Percentiles rank a stretch among this genome's conserved stretches.
phyloP scores from a whole-genome alignment of 2,888 invertebrate species.

The Pedicia rivosa region DNA sequence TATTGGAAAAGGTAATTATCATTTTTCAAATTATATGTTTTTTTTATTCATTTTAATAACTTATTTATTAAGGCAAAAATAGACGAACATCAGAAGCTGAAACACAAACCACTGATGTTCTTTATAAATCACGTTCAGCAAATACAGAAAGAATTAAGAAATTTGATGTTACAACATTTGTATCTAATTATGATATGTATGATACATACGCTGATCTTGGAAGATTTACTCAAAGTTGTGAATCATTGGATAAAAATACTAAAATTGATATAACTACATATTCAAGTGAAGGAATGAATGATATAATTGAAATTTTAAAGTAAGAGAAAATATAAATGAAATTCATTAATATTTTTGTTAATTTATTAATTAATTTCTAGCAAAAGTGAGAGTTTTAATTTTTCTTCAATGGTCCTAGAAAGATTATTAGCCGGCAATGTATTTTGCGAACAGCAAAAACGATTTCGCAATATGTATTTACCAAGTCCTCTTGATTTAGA shows the following conservation, averaged over 20 bases:
- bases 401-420: slow-evolving; percentile 48
- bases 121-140: slow-evolving; percentile 48
- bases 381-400: slow-evolving; percentile 32
- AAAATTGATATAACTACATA: slow-evolving; percentile 29
- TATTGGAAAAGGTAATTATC: slow-evolving; percentile 38
- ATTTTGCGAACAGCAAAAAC: slow-evolving; percentile 48
- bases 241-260: slow-evolving; percentile 30
- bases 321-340: not conserved
- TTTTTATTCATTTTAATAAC: not conserved
- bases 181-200: slow-evolving; percentile 63
- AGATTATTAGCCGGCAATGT: slow-evolving; percentile 55
- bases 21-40: not conserved
- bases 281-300: slow-evolving; percentile 15
- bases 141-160: slow-evolving; percentile 37
- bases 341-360: not conserved
- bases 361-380: not conserved
- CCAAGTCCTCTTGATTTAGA: slow-evolving; percentile 45
- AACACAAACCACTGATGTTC: slow-evolving; percentile 45
- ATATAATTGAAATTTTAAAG: not conserved
- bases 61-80: slow-evolving; percentile 35
- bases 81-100: slow-evolving; percentile 49
- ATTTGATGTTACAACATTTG: slow-evolving; percentile 43
- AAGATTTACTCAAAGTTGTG: slow-evolving; percentile 18
- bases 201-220: slow-evolving; percentile 44
- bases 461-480: slow-evolving; percentile 45